A percentile compares a stretch with the other conserved stretches of the same genome.
Conservation (phyloP, 2,113 vertebrate genomes). For the Pseudolaguvia tuberculata region DNA sequence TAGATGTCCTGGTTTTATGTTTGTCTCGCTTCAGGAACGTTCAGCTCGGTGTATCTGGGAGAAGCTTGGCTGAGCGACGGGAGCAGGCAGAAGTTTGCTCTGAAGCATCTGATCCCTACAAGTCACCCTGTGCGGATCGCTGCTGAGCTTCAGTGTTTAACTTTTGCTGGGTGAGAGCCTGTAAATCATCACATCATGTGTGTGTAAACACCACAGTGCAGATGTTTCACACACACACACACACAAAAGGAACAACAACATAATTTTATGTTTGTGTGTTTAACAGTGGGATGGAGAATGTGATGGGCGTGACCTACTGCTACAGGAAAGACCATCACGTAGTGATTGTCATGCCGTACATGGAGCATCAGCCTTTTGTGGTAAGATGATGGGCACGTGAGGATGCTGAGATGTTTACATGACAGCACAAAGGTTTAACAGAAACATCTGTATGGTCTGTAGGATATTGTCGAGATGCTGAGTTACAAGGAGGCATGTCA, state of each 20-base stretch:
- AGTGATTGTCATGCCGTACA: conserved; percentile 95
- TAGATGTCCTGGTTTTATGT: background rate
- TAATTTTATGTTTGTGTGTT: conserved; percentile 51
- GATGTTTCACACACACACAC: too few relatives aligned
- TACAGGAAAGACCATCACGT: conserved; percentile 93
- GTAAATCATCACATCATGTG: background rate
- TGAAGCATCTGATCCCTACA: conserved; percentile 95
- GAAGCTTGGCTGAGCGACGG: conserved; percentile 79
- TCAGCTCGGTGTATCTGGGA: conserved; percentile 95
- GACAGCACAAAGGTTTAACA: background rate
- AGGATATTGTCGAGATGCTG: conserved; percentile 86
- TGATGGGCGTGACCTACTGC: conserved; percentile 94
- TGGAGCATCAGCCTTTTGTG: conserved; percentile 89
- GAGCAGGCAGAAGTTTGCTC: conserved; percentile 81
- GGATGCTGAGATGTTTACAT: background rate
- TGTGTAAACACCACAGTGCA: too few relatives aligned
- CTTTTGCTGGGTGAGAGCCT: conserved; percentile 79
- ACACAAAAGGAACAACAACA: background rate
- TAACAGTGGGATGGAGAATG: conserved; percentile 86
- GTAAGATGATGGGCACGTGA: conserved; percentile 57
- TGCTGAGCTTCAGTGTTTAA: conserved; percentile 95
- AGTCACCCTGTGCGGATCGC: conserved; percentile 93
- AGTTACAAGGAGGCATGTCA: conserved; percentile 87
- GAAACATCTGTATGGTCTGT: conserved; percentile 49
- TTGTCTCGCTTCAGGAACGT: conserved; percentile 76